Evolutionary conservation across 2,113 vertebrate species (phyloP).

Genomic region (Charina bottae): DNA sequence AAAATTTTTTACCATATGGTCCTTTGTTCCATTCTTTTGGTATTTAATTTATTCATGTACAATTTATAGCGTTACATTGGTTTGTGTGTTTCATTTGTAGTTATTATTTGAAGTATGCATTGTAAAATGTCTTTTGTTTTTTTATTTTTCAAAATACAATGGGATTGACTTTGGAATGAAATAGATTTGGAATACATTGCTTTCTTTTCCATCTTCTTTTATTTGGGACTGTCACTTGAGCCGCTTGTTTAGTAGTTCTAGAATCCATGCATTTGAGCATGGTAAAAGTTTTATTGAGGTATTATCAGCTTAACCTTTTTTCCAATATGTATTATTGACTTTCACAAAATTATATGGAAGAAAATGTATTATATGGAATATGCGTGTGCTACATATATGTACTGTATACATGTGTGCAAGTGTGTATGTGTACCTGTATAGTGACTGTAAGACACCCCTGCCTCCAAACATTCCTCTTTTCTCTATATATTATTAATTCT

Average conservation of each 20-base stretch:
- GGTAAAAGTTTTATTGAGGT: background rate
- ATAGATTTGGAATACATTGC: background rate
- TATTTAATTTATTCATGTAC: background rate
- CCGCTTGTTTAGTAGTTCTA: background rate
- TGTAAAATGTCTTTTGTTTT: background rate
- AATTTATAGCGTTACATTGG: background rate
- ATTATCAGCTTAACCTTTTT: background rate
- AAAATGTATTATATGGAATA: background rate
- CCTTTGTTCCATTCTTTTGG: background rate
- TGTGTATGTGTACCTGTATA: background rate
- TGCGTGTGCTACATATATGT: background rate
- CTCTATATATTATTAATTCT: too few species aligned
- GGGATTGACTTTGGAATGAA: background rate
- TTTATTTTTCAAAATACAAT: background rate
- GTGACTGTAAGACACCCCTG: background rate
- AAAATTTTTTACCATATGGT: background rate
- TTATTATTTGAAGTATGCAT: background rate
- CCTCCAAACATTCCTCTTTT: background rate
- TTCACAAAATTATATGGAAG: background rate
- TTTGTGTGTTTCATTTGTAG: background rate
- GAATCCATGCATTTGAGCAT: background rate
- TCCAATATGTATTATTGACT: background rate
- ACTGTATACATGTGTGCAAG: background rate
- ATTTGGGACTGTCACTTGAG: background rate
- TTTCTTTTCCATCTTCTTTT: background rate